Conservation (phyloP, 2,888 invertebrate species). For the Aspidiotus rigidus region DNA sequence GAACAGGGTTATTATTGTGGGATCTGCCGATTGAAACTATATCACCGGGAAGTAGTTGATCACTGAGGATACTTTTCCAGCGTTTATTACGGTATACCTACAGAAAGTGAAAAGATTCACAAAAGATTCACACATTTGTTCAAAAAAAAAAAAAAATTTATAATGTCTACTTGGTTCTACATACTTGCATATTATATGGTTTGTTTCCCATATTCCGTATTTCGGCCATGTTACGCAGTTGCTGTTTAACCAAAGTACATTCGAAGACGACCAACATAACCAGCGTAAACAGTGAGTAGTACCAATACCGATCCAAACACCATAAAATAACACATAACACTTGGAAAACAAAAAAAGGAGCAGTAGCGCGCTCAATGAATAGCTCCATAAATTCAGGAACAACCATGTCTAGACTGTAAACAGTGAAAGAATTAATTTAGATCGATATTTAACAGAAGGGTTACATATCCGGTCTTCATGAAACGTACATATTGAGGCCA, state of each 20-base stretch:
- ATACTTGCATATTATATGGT: conserved; percentile 72
- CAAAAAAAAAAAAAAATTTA: neutral
- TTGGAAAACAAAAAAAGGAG: conserved; percentile 99
- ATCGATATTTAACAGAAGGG: neutral
- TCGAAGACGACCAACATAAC: conserved; percentile 94
- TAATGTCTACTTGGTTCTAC: neutral
- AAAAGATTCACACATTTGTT: neutral
- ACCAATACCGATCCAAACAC: conserved; percentile 99
- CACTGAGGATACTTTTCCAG: conserved; percentile 77
- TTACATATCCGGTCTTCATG: neutral
- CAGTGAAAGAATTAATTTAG: neutral
- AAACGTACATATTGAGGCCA: conserved; percentile 29
- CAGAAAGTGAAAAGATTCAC: neutral
- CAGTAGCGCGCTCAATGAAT: conserved; percentile 94
- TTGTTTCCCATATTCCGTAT: conserved; percentile 99
- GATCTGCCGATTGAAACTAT: conserved; percentile 87
- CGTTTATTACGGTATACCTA: conserved; percentile 81
- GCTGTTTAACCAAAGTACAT: conserved; percentile 96
- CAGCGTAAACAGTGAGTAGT: conserved; percentile 92
- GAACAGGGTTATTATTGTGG: conserved; percentile 81
- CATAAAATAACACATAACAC: conserved; percentile 97
- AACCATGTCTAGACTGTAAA: conserved; percentile 59
- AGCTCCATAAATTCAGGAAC: conserved; percentile 94
- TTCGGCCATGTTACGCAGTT: conserved; percentile 94
- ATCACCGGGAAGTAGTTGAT: conserved; percentile 91